Percentiles rank a stretch among this genome's conserved stretches.
phyloP scores from a whole-genome alignment of 1,140 invertebrate species.

The Arion vulgaris region DNA sequence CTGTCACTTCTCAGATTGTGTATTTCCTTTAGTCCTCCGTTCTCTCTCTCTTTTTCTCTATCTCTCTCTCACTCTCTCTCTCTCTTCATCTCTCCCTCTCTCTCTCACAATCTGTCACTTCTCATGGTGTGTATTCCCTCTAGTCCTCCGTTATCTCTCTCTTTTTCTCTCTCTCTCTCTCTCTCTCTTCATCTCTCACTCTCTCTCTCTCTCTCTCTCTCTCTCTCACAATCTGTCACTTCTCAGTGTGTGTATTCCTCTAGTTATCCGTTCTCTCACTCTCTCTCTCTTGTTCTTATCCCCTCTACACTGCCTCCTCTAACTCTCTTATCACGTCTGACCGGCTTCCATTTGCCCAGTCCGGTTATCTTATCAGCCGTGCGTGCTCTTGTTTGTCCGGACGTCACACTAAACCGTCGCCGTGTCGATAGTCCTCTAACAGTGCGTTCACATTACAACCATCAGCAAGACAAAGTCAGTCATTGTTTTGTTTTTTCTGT shows the following conservation, averaged over 20 bases:
- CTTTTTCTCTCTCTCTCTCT: conserved; percentile 8
- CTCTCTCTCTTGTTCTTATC: background rate
- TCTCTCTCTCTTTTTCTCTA: background rate
- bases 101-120: background rate
- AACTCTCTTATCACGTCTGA: background rate
- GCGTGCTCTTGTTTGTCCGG: conserved; percentile 6
- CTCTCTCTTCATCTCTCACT: background rate
- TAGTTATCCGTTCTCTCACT: background rate
- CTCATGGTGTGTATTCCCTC: background rate
- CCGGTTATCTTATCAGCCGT: conserved; percentile 30
- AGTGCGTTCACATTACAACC: background rate
- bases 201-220: conserved; percentile 36
- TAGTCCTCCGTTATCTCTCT: background rate
- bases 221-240: background rate
- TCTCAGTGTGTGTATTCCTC: background rate
- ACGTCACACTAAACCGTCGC: background rate
- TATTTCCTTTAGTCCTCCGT: conserved; percentile 4
- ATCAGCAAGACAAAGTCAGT: too few species aligned
- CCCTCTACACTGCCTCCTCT: background rate
- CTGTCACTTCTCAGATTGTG: too few species aligned
- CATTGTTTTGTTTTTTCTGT: too few species aligned
- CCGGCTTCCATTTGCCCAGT: conserved; percentile 12
- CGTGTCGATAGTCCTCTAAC: background rate
- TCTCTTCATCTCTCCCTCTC: background rate
- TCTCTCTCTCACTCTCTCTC: background rate